Evolutionary conservation across 2,888 invertebrate genomes (phyloP).

Genomic region (Meliscaeva auricollis): DNA sequence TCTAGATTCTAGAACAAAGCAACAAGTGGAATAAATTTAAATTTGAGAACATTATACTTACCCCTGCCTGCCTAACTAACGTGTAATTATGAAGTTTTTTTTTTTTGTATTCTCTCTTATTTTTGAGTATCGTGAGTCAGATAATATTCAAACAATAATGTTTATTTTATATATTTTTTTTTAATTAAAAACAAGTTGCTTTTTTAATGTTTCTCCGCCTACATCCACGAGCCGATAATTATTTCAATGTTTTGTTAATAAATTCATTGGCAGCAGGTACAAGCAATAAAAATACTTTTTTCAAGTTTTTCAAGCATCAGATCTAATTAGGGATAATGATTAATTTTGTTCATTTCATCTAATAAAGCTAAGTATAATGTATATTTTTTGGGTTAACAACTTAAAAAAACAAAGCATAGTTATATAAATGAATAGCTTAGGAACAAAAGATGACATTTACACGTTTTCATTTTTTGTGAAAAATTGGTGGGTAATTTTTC

Average conservation of each 20-base stretch:
- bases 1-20: conserved; percentile 15
- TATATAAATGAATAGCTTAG: too few species aligned
- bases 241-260: conserved; percentile 14
- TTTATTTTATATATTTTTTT: conserved; percentile 1
- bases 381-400: not conserved
- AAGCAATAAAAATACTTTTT: not conserved
- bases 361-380: not conserved
- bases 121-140: not conserved
- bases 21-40: not conserved
- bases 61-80: too few species aligned
- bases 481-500: too few species aligned
- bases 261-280: not conserved
- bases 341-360: not conserved
- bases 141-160: not conserved
- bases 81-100: not conserved
- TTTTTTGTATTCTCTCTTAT: not conserved
- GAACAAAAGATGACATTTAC: too few species aligned
- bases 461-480: too few species aligned
- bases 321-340: conserved; percentile 20
- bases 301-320: conserved; percentile 16
- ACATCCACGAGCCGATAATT: not conserved
- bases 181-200: not conserved
- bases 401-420: too few species aligned
- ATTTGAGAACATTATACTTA: not conserved
- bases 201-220: not conserved